These are phyloP conservation scores for Bradypodion pumilum DNA, from an alignment of 2,797 vertebrate genomes.

Conservation along the genomic window DNA sequence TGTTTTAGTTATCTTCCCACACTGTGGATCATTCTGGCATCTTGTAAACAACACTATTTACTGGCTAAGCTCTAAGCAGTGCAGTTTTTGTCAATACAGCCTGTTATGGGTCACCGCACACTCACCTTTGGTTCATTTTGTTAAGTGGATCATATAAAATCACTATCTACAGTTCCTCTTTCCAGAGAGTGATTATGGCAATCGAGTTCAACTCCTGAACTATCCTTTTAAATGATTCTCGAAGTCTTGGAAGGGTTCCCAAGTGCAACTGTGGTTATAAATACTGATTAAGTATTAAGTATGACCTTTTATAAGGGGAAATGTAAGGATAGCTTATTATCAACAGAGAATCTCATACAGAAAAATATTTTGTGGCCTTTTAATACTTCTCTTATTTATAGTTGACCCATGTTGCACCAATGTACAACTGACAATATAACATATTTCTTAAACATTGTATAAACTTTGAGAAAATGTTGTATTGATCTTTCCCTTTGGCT, in stretches of 20 bases:
- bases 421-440: neutral
- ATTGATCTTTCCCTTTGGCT: neutral
- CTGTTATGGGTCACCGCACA: conserved; percentile 52
- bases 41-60: conserved; percentile 45
- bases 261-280: conserved; percentile 59
- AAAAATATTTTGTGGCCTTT: conserved; percentile 38
- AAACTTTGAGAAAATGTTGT: conserved; percentile 9
- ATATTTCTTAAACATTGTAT: conserved; percentile 11
- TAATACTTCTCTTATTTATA: neutral
- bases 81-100: conserved; percentile 28
- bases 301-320: conserved; percentile 49
- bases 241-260: conserved; percentile 49
- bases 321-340: conserved; percentile 40
- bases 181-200: conserved; percentile 38
- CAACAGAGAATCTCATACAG: conserved; percentile 52
- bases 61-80: conserved; percentile 12
- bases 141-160: conserved; percentile 55
- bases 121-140: conserved; percentile 53
- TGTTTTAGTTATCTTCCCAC: conserved; percentile 1
- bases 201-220: conserved; percentile 48
- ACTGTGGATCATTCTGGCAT: conserved; percentile 43
- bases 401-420: conserved; percentile 10
- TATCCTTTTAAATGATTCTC: conserved; percentile 53
- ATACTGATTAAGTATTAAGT: conserved; percentile 68
- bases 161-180: conserved; percentile 40